Conservation (phyloP, 2,113 vertebrate genomes). For the Chlorocebus sabaeus region DNA sequence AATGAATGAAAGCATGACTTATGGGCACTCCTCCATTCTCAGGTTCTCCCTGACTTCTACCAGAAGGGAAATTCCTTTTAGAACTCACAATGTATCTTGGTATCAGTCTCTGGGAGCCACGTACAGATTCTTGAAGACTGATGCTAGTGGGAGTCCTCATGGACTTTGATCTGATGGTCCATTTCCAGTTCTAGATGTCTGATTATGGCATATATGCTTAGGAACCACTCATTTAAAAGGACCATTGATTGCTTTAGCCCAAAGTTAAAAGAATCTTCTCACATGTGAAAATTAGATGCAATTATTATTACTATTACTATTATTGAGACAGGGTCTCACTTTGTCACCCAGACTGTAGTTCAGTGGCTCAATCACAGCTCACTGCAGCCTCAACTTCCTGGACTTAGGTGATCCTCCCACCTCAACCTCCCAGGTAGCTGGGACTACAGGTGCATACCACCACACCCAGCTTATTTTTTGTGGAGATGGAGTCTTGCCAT, state of each 20-base stretch:
- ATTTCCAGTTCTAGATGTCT: background rate
- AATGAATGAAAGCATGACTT: background rate
- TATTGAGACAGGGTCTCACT: no score
- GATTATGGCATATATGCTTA: background rate
- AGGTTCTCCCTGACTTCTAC: background rate
- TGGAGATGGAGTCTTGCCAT: no score
- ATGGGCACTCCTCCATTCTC: background rate
- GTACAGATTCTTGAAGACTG: background rate
- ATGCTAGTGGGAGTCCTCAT: background rate
- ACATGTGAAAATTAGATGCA: background rate
- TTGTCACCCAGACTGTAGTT: no score
- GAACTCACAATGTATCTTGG: background rate
- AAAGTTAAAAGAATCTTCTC: background rate
- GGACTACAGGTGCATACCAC: no score
- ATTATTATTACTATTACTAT: background rate
- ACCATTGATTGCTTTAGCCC: background rate
- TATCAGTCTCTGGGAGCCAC: background rate
- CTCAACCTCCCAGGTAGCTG: no score
- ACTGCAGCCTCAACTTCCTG: no score
- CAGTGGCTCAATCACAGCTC: no score
- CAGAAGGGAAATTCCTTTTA: background rate
- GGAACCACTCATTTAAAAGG: background rate
- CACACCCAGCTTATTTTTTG: no score
- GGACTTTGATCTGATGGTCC: background rate
- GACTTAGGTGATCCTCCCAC: no score